Conservation (phyloP, 2,797 vertebrate species). For the Sebastes oblongus region DNA sequence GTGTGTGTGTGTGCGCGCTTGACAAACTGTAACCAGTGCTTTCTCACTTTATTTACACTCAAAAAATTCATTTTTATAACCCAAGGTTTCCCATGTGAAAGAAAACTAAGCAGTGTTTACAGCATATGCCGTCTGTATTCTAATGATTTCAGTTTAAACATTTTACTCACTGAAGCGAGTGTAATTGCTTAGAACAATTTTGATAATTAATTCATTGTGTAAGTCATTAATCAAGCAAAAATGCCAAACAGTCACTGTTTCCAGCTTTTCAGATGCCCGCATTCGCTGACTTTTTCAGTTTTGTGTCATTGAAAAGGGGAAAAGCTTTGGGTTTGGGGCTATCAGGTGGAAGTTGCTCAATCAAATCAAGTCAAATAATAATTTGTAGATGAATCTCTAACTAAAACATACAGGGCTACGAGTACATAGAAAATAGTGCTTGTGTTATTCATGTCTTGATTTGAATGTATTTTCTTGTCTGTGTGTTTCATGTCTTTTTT, state of each 20-base stretch:
- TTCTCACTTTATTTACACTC: not conserved
- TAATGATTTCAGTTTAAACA: not conserved
- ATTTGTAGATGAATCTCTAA: not conserved
- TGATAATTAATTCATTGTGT: not conserved
- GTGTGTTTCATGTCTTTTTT: not conserved
- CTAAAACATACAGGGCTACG: not conserved
- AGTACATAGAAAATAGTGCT: not conserved
- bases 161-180: not conserved
- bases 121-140: not conserved
- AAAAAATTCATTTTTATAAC: not conserved
- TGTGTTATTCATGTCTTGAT: not conserved
- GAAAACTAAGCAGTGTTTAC: not conserved
- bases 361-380: not conserved
- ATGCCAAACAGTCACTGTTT: not conserved
- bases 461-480: not conserved
- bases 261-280: not conserved
- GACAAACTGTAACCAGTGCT: not conserved
- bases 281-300: not conserved
- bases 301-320: not conserved
- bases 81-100: not conserved
- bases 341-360: not conserved
- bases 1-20: conserved; percentile 6
- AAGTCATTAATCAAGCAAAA: not conserved
- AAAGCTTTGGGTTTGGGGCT: not conserved
- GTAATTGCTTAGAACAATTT: not conserved